Percentiles rank a stretch among this genome's conserved stretches.
phyloP scores from a whole-genome alignment of 2,797 vertebrate genomes.

The Artibeus jamaicensis region DNA sequence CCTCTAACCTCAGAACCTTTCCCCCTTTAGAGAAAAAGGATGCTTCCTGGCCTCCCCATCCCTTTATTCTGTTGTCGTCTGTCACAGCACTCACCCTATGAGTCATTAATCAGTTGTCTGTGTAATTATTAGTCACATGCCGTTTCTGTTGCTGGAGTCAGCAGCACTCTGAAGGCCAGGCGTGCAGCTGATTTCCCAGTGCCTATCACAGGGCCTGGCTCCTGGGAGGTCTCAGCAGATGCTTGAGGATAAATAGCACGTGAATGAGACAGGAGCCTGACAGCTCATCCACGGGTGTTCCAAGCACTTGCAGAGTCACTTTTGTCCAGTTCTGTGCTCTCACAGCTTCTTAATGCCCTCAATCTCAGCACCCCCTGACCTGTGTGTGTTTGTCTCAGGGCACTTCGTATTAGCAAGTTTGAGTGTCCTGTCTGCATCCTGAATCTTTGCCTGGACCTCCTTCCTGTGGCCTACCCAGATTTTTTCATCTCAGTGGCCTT shows the following conservation, averaged over 20 bases:
- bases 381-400: not conserved
- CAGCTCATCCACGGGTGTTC: not conserved
- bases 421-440: constrained; percentile 6
- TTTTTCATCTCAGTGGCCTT: not conserved
- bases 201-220: not conserved
- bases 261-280: not conserved
- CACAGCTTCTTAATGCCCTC: not conserved
- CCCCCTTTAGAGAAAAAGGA: not conserved
- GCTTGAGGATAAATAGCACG: not conserved
- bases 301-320: not conserved
- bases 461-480: not conserved
- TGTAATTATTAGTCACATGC: not conserved
- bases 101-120: not conserved
- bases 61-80: not conserved
- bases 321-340: not conserved
- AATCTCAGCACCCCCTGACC: not conserved
- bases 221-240: not conserved
- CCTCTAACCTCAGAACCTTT: not conserved
- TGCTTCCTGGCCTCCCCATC: not conserved
- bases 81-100: not conserved
- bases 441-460: constrained; percentile 25
- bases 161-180: not conserved
- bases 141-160: not conserved
- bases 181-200: not conserved
- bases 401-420: constrained; percentile 9